Percentiles rank a stretch among this genome's conserved stretches.
Conservation (phyloP, 2,113 vertebrate species). For the Apistogramma diplotaenia region DNA sequence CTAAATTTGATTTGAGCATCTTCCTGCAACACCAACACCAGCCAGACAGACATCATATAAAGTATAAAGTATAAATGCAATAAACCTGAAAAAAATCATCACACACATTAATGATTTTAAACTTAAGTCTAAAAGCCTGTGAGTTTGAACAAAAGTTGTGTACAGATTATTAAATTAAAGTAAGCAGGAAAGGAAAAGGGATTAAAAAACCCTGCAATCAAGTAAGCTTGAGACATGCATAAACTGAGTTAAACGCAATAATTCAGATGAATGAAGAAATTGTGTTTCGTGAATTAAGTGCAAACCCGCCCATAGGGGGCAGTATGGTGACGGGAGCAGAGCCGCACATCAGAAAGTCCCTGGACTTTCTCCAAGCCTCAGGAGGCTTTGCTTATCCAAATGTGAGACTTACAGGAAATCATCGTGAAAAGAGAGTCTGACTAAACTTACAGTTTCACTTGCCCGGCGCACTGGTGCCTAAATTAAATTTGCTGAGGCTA, state of each 20-base stretch:
- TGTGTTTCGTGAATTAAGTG: neutral
- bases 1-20: too few species aligned
- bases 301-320: neutral
- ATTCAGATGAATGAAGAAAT: neutral
- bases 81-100: too few species aligned
- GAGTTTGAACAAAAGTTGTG: neutral
- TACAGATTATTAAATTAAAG: rapidly evolving
- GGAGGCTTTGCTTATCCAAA: neutral
- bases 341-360: rapidly evolving
- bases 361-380: neutral
- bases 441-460: neutral
- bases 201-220: neutral
- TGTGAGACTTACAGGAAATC: neutral
- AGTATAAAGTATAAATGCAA: too few species aligned
- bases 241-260: too few species aligned
- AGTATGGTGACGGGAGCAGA: neutral
- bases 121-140: neutral
- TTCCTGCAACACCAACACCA: too few species aligned
- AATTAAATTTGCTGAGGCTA: neutral
- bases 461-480: neutral
- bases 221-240: neutral
- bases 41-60: too few species aligned
- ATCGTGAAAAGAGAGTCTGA: neutral
- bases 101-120: neutral
- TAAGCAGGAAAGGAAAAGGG: neutral